These are phyloP conservation scores for Deladenus siricidicola DNA, from an alignment of 2,888 invertebrate genomes.

Conservation along the genomic window DNA sequence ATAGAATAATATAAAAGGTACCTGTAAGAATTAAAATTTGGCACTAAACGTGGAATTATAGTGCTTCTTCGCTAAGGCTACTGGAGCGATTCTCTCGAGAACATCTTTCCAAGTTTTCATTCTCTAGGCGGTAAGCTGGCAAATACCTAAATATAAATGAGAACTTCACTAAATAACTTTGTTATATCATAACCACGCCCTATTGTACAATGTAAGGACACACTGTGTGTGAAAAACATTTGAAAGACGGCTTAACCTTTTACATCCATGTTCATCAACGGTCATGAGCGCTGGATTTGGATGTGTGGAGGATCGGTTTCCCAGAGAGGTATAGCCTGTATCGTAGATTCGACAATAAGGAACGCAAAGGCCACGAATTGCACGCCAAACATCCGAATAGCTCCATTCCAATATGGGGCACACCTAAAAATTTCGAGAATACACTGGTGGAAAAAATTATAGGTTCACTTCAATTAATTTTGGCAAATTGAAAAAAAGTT, in stretches of 20 bases:
- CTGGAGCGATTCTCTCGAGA: background rate
- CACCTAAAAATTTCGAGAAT: conserved; percentile 53
- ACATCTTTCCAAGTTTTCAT: conserved; percentile 25
- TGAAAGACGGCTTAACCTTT: background rate
- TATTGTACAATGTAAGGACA: background rate
- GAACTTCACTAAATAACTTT: background rate
- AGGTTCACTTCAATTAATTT: too few relatives aligned
- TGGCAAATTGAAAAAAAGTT: too few relatives aligned
- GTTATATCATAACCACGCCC: background rate
- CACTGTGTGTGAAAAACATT: background rate
- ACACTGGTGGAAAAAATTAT: too few relatives aligned
- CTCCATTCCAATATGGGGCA: conserved; percentile 85
- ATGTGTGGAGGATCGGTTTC: conserved; percentile 70
- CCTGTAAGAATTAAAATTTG: too few relatives aligned
- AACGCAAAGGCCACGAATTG: conserved; percentile 68
- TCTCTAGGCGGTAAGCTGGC: conserved; percentile 38
- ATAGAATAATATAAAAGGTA: too few relatives aligned
- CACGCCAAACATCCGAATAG: conserved; percentile 83
- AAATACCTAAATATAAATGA: too few relatives aligned
- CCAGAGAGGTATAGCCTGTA: conserved; percentile 80
- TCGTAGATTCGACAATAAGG: conserved; percentile 87
- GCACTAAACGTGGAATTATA: background rate
- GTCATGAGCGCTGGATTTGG: conserved; percentile 68
- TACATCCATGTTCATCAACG: conserved; percentile 1
- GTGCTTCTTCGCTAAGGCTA: background rate